Conservation (phyloP, 2,113 vertebrate genomes). For the Anhinga rufa region DNA sequence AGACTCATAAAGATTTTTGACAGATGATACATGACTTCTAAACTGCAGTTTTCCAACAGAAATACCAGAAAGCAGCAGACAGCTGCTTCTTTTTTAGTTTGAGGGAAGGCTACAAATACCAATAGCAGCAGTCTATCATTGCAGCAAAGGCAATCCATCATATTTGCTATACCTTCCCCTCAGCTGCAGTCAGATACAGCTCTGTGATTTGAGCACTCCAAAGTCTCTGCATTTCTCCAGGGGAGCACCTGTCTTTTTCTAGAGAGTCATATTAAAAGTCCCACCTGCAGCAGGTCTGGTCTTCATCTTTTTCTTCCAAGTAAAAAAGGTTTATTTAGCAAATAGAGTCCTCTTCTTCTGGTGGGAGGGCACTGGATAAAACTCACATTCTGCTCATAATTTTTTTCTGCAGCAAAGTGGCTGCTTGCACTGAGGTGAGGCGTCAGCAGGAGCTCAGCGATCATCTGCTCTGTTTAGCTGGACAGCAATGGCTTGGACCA, state of each 20-base stretch:
- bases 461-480: neutral
- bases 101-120: neutral
- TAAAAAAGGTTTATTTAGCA: neutral
- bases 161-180: neutral
- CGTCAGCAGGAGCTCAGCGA: neutral
- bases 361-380: neutral
- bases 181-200: accelerated
- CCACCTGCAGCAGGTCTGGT: neutral
- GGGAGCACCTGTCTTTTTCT: neutral
- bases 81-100: neutral
- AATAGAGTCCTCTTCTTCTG: neutral
- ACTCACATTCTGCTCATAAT: neutral
- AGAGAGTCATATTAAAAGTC: neutral
- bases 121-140: neutral
- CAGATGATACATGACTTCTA: neutral
- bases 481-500: neutral
- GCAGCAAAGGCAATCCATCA: neutral
- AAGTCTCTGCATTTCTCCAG: neutral
- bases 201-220: neutral
- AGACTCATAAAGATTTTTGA: neutral
- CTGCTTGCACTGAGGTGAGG: neutral
- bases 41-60: neutral
- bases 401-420: neutral
- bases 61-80: neutral
- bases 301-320: neutral